These are phyloP conservation scores for Dolichomitus sp. DNA, from an alignment of 2,888 invertebrate genomes.

Conservation along the genomic window DNA sequence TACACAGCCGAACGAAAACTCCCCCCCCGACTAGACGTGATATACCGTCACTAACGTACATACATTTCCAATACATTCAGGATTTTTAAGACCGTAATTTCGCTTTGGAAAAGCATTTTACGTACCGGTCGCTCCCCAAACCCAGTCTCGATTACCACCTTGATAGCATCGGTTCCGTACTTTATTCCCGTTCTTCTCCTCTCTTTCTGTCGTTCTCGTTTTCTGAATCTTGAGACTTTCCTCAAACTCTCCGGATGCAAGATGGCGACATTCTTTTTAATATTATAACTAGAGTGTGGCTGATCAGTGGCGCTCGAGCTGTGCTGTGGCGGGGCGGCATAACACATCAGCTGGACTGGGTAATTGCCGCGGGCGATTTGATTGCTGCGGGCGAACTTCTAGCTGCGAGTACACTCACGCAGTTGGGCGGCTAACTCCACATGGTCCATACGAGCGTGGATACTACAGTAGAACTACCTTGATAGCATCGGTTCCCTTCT, in stretches of 20 bases:
- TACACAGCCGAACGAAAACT: not conserved
- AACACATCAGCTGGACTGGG: too few species aligned
- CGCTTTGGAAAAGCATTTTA: conserved; percentile 33
- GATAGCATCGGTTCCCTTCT: conserved; percentile 28
- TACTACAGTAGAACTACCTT: not conserved
- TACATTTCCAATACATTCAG: conserved; percentile 24
- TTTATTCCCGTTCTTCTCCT: not conserved
- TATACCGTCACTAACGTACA: not conserved
- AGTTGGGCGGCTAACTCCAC: too few species aligned
- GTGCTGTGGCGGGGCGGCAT: too few species aligned
- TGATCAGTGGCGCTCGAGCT: too few species aligned
- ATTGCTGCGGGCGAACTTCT: too few species aligned
- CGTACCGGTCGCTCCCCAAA: not conserved
- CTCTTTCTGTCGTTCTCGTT: conserved; percentile 14
- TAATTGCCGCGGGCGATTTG: too few species aligned
- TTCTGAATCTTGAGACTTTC: not conserved
- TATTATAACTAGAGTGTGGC: not conserved
- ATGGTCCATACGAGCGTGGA: too few species aligned
- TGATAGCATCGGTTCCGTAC: conserved; percentile 32
- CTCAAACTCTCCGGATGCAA: conserved; percentile 49
- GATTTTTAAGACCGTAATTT: conserved; percentile 50
- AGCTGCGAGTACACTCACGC: too few species aligned
- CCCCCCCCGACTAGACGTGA: conserved; percentile 5
- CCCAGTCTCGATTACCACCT: conserved; percentile 39
- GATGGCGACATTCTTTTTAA: conserved; percentile 31